A percentile compares a stretch with the other conserved stretches of the same genome.
Conservation (phyloP, 2,888 invertebrate genomes). For the Eristalis arbustorum region DNA sequence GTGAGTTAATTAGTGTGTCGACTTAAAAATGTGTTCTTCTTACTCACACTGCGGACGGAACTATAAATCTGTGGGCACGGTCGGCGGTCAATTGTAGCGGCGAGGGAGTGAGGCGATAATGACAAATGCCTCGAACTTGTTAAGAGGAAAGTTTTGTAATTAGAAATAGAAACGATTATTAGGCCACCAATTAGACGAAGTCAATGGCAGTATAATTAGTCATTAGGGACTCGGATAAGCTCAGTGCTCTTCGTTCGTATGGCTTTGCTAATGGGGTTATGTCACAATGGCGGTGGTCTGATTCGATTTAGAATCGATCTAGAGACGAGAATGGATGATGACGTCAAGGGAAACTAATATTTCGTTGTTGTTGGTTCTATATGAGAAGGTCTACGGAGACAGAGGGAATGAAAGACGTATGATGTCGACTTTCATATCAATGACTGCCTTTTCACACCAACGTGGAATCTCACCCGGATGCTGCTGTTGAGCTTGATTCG, state of each 20-base stretch:
- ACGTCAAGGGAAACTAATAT: background rate
- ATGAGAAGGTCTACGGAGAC: background rate
- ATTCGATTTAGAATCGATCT: background rate
- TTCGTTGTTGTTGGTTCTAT: background rate
- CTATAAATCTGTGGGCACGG: background rate
- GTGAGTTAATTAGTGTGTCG: slow-evolving; percentile 80
- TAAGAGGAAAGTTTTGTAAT: background rate
- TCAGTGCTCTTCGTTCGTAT: background rate
- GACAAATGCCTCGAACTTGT: background rate
- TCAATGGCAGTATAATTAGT: background rate
- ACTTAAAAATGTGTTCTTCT: background rate
- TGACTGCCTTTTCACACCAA: too few species aligned
- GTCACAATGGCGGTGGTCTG: background rate
- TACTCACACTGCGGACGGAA: background rate
- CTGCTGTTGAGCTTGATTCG: too few species aligned
- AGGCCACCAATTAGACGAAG: background rate
- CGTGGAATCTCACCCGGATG: too few species aligned
- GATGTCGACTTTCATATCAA: too few species aligned
- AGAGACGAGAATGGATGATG: background rate
- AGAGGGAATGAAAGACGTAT: too few species aligned
- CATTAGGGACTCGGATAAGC: background rate
- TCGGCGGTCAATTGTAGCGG: background rate
- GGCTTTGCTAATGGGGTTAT: background rate
- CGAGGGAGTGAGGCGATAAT: background rate
- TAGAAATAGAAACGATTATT: background rate